Evolutionary conservation across 2,797 vertebrate species (phyloP), one percentile per base, ranked within the genome.

Genomic region (Sebastes melanostomus): DNA sequence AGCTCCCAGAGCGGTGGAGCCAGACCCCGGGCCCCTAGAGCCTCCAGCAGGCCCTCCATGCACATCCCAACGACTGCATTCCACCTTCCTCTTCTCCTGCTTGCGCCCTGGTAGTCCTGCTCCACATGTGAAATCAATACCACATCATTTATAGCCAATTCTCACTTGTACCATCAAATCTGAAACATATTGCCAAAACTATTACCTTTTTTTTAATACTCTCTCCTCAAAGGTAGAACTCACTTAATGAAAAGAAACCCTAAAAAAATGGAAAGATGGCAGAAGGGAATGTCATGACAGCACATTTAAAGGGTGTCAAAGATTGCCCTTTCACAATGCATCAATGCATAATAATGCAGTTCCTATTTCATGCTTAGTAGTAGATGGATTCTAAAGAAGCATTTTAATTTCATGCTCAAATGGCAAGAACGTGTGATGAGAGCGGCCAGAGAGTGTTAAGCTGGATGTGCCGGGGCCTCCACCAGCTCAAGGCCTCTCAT

Each of bases 81-180:
- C 85, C 84, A 24, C 84, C 54, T 82, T 82, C 81, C 82, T 86
- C 81, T 68, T 81, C 88, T 83, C 79, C 83, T 81, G 73, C 63
- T 78, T 73, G 34, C 85, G 77, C 74, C 84, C 66, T 84, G 84
- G 82, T 91, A 81, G 86, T 86, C 76, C 75, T 85, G 62, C 77
- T 80, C 90, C 94, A 96, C 92, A 94, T 95, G 92, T 95, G 95
- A 94, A 96, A 96, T 95, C 91, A 91, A 95, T 95, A 95, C 92
- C 69, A 73, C 87, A 80, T 91, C 90, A 87, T 94, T 95, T 94
- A 94, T 93, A 81, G 89, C 83, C 88, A 88, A 89, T 91, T 94
- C 94, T 95, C 93, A 73, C 90, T 91, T 89, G 92, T 80, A 81
- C 92, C 86, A 91, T 96, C 92, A 95, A 94, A 94, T 92, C 85